These are phyloP conservation scores for Tetramorium alpestre DNA, from an alignment of 1,140 invertebrate genomes.

Conservation along the genomic window DNA sequence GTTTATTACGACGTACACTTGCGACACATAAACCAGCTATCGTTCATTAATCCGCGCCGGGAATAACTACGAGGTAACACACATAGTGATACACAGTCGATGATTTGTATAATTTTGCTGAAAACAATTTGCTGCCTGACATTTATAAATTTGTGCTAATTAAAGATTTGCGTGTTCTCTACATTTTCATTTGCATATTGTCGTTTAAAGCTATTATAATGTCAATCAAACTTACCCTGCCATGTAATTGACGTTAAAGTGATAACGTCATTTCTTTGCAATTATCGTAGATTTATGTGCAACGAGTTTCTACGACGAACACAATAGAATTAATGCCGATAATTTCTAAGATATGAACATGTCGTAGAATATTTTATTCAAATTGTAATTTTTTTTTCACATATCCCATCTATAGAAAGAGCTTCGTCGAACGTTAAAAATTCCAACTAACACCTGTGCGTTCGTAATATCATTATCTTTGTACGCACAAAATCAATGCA, in stretches of 20 bases:
- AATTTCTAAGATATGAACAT: background rate
- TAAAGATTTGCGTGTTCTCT: constrained; percentile 27
- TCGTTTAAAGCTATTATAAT: constrained; percentile 2
- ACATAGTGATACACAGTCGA: background rate
- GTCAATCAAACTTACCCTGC: constrained; percentile 35
- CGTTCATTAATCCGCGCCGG: constrained; percentile 37
- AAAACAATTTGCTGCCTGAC: constrained; percentile 36
- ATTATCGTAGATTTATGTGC: background rate
- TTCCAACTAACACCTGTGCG: background rate
- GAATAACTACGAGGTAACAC: constrained; percentile 29
- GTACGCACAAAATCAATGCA: background rate
- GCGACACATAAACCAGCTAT: constrained; percentile 47
- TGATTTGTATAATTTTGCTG: constrained; percentile 19
- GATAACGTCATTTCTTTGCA: constrained; percentile 19
- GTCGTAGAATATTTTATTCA: background rate
- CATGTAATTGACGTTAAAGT: constrained; percentile 24
- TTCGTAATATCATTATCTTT: background rate
- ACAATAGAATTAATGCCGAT: background rate
- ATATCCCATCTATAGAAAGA: background rate
- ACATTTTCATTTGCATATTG: constrained; percentile 19
- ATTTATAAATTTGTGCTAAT: constrained; percentile 47
- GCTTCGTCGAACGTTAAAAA: background rate
- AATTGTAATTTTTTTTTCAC: background rate
- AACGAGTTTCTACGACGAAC: background rate
- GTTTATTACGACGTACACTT: constrained; percentile 44